Evolutionary conservation across 1,140 invertebrate genomes (phyloP).

Genomic region (Drosophila kepulauana): DNA sequence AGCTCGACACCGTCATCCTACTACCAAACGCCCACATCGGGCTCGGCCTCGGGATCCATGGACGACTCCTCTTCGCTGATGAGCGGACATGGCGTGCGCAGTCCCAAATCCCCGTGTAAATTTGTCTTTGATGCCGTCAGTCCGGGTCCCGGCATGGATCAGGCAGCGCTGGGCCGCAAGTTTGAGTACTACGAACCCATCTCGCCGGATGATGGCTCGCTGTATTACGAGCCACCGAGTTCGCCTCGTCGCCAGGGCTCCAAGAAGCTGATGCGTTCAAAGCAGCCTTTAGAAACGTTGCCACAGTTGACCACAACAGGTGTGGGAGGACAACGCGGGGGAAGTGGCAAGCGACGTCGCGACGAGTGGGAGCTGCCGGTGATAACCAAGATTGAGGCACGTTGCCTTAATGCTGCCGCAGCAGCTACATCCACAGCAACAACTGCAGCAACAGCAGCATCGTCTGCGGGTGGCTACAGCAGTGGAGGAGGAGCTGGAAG

Average conservation of each 20-base stretch:
- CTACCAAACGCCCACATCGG: slow-evolving; percentile 77
- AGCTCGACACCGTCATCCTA: slow-evolving; percentile 76
- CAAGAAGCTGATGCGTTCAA: slow-evolving; percentile 60
- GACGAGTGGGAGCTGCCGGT: slow-evolving; percentile 75
- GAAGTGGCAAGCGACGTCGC: slow-evolving; percentile 56
- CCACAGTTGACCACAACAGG: slow-evolving; percentile 57
- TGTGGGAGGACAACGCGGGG: slow-evolving; percentile 14
- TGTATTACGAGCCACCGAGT: slow-evolving; percentile 68
- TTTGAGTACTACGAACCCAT: slow-evolving; percentile 84
- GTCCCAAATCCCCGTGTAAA: slow-evolving; percentile 77
- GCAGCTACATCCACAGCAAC: slow-evolving; percentile 1
- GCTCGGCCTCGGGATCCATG: slow-evolving; percentile 72
- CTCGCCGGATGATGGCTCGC: slow-evolving; percentile 74
- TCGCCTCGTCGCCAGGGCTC: slow-evolving; percentile 71
- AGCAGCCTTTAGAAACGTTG: slow-evolving; percentile 45
- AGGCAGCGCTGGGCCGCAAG: slow-evolving; percentile 55
- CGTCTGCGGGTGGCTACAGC: not conserved
- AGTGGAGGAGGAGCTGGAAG: not conserved
- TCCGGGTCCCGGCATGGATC: slow-evolving; percentile 51
- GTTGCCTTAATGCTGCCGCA: slow-evolving; percentile 55
- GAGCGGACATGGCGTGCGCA: slow-evolving; percentile 60
- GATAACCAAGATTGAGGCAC: slow-evolving; percentile 72
- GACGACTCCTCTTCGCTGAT: slow-evolving; percentile 70
- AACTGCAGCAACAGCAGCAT: not conserved
- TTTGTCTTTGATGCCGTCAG: slow-evolving; percentile 84